Percentiles rank a stretch among this genome's conserved stretches.
phyloP scores from a whole-genome alignment of 92 coral and sea anemone genomes.

The Virgularia gustaviana region DNA sequence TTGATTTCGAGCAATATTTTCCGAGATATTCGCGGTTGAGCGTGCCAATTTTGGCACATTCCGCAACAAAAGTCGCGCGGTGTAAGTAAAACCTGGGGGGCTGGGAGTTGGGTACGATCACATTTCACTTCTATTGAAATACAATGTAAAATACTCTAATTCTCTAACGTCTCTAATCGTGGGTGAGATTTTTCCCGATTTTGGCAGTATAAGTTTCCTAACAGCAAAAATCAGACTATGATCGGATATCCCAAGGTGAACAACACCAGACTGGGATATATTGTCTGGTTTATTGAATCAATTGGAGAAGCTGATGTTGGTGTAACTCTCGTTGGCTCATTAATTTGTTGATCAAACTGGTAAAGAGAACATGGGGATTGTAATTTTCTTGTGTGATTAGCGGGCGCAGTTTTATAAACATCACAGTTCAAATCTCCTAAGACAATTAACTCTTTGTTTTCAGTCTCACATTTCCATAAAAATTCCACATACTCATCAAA shows the following conservation, averaged over 20 bases:
- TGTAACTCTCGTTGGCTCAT: constrained; percentile 56
- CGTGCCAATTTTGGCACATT: too few relatives aligned
- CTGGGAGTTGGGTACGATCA: too few relatives aligned
- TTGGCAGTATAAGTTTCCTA: constrained; percentile 10
- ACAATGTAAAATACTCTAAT: constrained; percentile 35
- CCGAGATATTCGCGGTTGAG: too few relatives aligned
- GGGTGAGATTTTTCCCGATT: constrained; percentile 7
- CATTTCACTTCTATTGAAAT: too few relatives aligned
- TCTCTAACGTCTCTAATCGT: constrained; percentile 32
- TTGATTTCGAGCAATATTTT: too few relatives aligned
- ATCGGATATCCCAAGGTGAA: not conserved
- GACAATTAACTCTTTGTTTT: constrained; percentile 35
- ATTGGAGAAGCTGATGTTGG: constrained; percentile 6
- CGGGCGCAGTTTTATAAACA: constrained; percentile 18
- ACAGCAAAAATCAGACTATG: constrained; percentile 16
- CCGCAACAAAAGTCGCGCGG: too few relatives aligned
- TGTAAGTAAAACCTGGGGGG: too few relatives aligned
- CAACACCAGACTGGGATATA: not conserved
- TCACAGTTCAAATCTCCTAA: constrained; percentile 49
- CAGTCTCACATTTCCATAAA: constrained; percentile 41
- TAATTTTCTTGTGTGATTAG: constrained; percentile 27
- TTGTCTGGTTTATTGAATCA: constrained; percentile 7
- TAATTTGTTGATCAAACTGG: constrained; percentile 36
- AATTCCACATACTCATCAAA: constrained; percentile 37
- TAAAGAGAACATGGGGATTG: constrained; percentile 39